Evolutionary conservation across 2,797 vertebrate genomes (phyloP).

Genomic region (Coregonus suidteri): DNA sequence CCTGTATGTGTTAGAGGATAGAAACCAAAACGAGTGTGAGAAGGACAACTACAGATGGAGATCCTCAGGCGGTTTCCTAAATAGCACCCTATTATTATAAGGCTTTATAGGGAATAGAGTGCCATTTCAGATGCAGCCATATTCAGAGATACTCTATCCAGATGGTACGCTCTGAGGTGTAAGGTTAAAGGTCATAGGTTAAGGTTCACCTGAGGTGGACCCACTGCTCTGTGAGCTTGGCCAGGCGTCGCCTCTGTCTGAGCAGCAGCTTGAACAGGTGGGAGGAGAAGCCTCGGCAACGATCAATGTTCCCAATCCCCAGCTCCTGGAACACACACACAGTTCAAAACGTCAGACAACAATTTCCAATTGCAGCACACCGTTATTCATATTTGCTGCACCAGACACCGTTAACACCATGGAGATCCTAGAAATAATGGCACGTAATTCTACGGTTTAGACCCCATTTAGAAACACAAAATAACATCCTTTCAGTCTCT

Average conservation of each 20-base stretch:
- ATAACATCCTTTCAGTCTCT: slow-evolving; percentile 11
- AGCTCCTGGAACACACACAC: slow-evolving; percentile 79
- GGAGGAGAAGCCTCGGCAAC: slow-evolving; percentile 89
- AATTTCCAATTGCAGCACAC: background rate
- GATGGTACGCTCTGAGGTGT: background rate
- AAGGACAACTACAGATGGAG: background rate
- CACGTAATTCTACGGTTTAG: too few relatives aligned
- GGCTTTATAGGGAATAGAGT: background rate
- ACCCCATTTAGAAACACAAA: background rate
- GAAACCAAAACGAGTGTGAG: background rate
- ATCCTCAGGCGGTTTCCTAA: background rate
- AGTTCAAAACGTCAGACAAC: slow-evolving; percentile 6
- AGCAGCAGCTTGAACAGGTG: slow-evolving; percentile 90
- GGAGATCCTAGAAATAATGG: background rate
- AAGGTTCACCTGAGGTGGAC: slow-evolving; percentile 81
- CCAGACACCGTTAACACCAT: background rate
- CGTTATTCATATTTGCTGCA: background rate
- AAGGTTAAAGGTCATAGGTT: background rate
- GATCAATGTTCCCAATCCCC: slow-evolving; percentile 83
- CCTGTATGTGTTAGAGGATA: slow-evolving; percentile 63
- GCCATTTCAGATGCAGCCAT: background rate
- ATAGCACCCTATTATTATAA: background rate
- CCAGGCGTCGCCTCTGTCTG: slow-evolving; percentile 83
- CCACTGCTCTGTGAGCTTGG: slow-evolving; percentile 85
- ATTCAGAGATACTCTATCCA: background rate